Evolutionary conservation across 2,113 vertebrate genomes (phyloP).

Genomic region (Charadrius vociferus): DNA sequence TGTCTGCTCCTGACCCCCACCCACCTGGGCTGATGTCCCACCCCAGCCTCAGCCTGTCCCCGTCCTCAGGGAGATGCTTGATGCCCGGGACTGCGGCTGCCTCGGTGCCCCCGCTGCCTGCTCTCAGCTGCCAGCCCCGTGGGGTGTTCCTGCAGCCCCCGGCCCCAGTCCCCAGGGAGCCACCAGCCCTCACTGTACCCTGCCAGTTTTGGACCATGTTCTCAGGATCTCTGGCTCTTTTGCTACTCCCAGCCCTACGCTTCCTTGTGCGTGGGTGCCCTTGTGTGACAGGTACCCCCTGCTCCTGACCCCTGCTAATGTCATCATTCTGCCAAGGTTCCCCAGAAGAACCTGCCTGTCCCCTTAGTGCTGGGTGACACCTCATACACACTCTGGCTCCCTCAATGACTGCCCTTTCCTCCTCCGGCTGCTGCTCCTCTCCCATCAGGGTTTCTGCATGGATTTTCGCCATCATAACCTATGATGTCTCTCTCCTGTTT

Average conservation of each 20-base stretch:
- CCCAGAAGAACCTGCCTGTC: not conserved
- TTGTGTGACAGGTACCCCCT: not conserved
- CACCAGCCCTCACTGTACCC: not conserved
- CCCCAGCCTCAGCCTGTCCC: not conserved
- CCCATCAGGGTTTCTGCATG: not conserved
- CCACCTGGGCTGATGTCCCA: accelerated
- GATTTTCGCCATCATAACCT: not conserved
- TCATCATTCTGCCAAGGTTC: not conserved
- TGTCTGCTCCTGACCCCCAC: not conserved
- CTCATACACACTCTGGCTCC: not conserved
- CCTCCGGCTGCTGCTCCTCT: not conserved
- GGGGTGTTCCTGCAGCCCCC: not conserved
- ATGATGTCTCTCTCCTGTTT: not conserved
- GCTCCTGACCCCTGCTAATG: not conserved
- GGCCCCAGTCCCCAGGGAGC: not conserved
- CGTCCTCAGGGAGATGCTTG: accelerated
- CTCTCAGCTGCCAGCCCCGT: not conserved
- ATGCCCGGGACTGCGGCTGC: not conserved
- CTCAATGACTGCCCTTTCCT: not conserved
- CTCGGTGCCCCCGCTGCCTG: accelerated
- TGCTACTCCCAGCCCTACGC: not conserved
- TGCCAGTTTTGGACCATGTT: not conserved
- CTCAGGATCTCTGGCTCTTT: not conserved
- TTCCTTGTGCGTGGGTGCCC: accelerated
- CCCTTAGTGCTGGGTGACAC: not conserved